Percentiles rank a stretch among this genome's conserved stretches.
phyloP scores from a whole-genome alignment of 1,140 invertebrate species.

The Drosophila nikananu region DNA sequence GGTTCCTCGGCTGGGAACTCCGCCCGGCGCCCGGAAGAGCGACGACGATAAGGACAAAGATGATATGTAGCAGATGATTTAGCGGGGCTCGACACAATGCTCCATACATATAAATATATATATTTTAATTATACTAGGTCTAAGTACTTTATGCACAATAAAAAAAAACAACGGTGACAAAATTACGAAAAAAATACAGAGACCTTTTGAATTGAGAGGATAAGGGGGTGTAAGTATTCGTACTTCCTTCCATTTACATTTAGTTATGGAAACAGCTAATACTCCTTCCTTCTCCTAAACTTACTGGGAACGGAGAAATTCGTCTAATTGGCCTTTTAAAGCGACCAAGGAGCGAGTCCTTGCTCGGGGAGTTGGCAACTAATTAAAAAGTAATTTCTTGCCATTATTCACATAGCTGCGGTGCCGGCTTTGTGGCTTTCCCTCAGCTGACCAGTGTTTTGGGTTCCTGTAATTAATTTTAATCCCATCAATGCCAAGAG shows the following conservation, averaged over 20 bases:
- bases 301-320: background rate
- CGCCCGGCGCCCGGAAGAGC: conserved; percentile 61
- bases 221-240: background rate
- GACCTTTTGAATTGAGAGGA: background rate
- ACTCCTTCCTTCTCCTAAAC: background rate
- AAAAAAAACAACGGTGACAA: conserved; percentile 85
- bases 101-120: conserved; percentile 75
- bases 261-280: background rate
- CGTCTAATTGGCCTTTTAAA: conserved; percentile 37
- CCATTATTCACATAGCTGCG: conserved; percentile 41
- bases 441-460: conserved; percentile 23
- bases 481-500: conserved; percentile 48
- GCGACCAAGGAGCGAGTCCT: conserved; percentile 11
- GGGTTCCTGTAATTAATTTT: conserved; percentile 62
- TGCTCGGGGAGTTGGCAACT: conserved; percentile 35
- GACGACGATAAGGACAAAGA: conserved; percentile 43
- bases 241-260: background rate
- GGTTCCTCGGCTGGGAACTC: conserved; percentile 63
- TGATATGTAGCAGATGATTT: conserved; percentile 61
- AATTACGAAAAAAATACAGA: conserved; percentile 79
- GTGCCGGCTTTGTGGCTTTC: conserved; percentile 14
- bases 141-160: conserved; percentile 85
- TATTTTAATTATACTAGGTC: conserved; percentile 75
- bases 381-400: conserved; percentile 71
- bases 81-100: conserved; percentile 49